These are phyloP conservation scores for Sinocyclocheilus grahami DNA, from an alignment of 2,113 vertebrate genomes.

Conservation along the genomic window DNA sequence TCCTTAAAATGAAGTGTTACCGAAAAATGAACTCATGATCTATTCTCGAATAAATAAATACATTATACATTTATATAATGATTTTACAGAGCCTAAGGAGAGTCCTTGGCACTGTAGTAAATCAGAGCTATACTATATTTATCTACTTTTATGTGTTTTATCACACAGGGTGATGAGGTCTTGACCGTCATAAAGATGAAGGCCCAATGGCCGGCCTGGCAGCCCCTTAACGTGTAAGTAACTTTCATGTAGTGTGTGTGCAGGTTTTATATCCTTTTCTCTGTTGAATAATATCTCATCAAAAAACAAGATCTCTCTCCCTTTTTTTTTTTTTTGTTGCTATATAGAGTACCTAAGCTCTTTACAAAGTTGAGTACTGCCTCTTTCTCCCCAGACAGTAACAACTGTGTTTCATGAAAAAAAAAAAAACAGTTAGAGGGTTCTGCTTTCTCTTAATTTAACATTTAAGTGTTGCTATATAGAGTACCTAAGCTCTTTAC, in stretches of 20 bases:
- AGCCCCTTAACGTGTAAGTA: constrained; percentile 97
- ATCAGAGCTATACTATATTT: background rate
- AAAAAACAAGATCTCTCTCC: background rate
- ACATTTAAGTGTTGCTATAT: background rate
- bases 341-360: background rate
- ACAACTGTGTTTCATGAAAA: background rate
- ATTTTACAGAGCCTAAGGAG: background rate
- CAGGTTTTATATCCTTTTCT: constrained; percentile 3
- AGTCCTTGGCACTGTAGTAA: background rate
- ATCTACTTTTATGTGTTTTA: constrained; percentile 34
- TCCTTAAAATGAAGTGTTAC: too few relatives aligned
- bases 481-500: background rate
- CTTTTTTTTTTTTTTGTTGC: background rate
- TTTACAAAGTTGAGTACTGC: background rate
- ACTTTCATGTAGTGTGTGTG: background rate
- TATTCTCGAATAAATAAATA: too few relatives aligned
- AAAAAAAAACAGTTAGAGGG: too few relatives aligned
- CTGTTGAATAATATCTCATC: background rate
- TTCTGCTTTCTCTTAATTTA: constrained; percentile 5
- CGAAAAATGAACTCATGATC: too few relatives aligned
- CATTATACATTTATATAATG: too few relatives aligned
- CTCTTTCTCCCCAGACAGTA: background rate
- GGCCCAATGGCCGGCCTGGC: constrained; percentile 99
- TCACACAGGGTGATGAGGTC: constrained; percentile 91
- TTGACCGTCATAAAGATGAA: constrained; percentile 99